Evolutionary conservation across 2,113 vertebrate genomes (phyloP).

Genomic region (Ancistrus triradiatus): DNA sequence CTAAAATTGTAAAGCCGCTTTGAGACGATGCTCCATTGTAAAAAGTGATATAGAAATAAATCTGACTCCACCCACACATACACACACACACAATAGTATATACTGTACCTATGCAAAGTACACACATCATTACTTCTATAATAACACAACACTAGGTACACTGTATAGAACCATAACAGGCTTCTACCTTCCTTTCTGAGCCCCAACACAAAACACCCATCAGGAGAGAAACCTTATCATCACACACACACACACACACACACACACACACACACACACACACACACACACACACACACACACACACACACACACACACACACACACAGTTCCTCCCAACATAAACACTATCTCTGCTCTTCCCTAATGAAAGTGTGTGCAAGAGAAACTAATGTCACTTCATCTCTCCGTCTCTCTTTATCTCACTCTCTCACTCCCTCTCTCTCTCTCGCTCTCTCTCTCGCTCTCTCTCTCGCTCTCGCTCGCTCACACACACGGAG

Average conservation of each 20-base stretch:
- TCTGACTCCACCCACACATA: too few relatives aligned
- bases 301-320: constrained; percentile 3
- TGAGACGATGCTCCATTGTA: too few relatives aligned
- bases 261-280: not conserved
- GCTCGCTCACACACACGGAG: not conserved
- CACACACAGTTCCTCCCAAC: not conserved
- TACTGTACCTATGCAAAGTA: too few relatives aligned
- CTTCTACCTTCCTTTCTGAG: too few relatives aligned
- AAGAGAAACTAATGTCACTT: not conserved
- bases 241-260: not conserved
- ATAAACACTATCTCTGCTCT: not conserved
- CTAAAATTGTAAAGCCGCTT: too few relatives aligned
- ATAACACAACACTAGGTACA: too few relatives aligned
- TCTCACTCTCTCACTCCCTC: not conserved
- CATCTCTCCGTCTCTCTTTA: too few relatives aligned
- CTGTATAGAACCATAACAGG: too few relatives aligned
- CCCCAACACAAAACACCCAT: constrained; percentile 1
- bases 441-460: not conserved
- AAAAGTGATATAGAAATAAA: too few relatives aligned
- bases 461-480: not conserved
- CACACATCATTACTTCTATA: too few relatives aligned
- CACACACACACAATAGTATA: too few relatives aligned
- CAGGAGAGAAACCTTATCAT: not conserved
- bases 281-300: not conserved
- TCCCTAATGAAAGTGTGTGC: not conserved